phyloP scores from a whole-genome alignment of 2,888 invertebrate species.

The Apamea sordens region DNA sequence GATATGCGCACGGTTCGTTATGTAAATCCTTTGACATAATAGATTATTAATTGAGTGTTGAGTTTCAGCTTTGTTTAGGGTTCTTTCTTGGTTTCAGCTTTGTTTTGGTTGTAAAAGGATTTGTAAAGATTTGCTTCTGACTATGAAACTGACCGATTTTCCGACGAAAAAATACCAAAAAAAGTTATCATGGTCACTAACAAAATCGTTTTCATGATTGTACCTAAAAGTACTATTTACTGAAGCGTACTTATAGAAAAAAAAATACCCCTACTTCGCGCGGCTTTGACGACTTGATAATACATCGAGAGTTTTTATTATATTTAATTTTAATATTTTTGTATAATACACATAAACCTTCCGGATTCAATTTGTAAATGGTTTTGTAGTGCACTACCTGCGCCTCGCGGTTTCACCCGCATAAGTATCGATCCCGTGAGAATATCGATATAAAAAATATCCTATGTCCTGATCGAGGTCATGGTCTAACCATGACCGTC shows the following conservation, averaged over 20 bases:
- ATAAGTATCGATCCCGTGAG: not conserved
- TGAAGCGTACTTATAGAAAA: not conserved
- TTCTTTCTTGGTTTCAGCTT: conserved; percentile 8
- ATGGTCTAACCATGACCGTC: too few species aligned
- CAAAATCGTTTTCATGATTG: not conserved
- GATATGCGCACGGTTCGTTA: conserved; percentile 68
- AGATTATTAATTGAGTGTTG: conserved; percentile 45
- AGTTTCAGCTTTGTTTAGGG: conserved; percentile 22
- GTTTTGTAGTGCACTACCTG: not conserved
- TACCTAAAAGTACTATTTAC: not conserved
- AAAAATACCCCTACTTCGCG: not conserved
- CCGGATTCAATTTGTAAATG: not conserved
- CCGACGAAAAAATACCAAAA: not conserved
- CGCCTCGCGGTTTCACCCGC: too few species aligned
- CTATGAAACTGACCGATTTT: not conserved
- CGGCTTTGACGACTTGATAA: not conserved
- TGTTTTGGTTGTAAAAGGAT: not conserved
- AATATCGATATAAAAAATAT: not conserved
- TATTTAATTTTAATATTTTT: too few species aligned
- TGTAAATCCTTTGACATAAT: conserved; percentile 75
- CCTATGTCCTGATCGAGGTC: too few species aligned
- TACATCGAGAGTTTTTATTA: not conserved
- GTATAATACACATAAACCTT: too few species aligned
- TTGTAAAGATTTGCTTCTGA: not conserved
- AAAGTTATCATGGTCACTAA: not conserved